Evolutionary conservation across 2,113 vertebrate species (phyloP).

Genomic region (Typhlomys cinereus): DNA sequence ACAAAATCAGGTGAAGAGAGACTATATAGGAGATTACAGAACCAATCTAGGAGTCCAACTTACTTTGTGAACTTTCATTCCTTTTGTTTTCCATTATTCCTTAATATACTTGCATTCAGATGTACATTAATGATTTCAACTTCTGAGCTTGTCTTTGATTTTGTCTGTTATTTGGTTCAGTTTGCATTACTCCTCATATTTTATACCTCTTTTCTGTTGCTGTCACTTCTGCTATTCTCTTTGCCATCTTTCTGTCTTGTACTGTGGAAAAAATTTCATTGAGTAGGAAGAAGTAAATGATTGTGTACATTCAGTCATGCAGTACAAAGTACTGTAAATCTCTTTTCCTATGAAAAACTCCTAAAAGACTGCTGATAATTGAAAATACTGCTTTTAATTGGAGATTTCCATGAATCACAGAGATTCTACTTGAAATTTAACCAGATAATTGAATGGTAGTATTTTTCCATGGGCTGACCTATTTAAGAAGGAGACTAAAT

Average conservation of each 20-base stretch:
- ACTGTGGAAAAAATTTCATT: neutral
- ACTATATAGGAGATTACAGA: neutral
- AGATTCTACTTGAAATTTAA: slow-evolving; percentile 9
- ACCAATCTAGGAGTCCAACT: neutral
- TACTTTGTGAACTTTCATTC: neutral
- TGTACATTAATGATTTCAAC: neutral
- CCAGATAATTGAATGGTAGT: neutral
- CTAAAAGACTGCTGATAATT: neutral
- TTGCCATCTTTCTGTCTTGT: neutral
- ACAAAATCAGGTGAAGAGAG: neutral
- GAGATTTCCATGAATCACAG: neutral
- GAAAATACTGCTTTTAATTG: neutral
- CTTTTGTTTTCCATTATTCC: slow-evolving; percentile 26
- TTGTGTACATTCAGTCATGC: slow-evolving; percentile 6
- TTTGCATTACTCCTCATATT: neutral
- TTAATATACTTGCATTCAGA: neutral
- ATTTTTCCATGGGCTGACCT: slow-evolving; percentile 16
- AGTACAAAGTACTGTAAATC: slow-evolving; percentile 19
- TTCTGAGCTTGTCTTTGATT: neutral
- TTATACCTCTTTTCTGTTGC: neutral
- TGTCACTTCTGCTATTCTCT: neutral
- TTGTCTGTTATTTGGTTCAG: neutral
- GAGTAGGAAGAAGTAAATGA: slow-evolving; percentile 8
- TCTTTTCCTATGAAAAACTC: slow-evolving; percentile 20
- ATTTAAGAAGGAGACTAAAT: slow-evolving; percentile 30